Conservation (phyloP, 1,140 invertebrate species). For the Helicoverpa armigera region DNA sequence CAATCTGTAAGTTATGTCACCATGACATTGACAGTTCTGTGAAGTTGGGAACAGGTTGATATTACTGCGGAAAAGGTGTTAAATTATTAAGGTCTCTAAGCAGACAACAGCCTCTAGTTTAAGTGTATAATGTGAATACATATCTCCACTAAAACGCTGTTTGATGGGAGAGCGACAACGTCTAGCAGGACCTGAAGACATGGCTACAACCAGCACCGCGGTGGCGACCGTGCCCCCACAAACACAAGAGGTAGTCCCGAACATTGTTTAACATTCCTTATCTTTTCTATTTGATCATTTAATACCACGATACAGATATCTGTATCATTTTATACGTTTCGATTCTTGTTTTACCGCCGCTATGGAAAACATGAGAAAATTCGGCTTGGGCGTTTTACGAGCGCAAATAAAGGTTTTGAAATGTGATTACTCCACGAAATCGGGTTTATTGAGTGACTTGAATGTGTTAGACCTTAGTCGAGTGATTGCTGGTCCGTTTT, state of each 20-base stretch:
- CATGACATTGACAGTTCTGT: conserved; percentile 18
- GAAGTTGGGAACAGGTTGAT: conserved; percentile 30
- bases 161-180: conserved; percentile 77
- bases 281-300: conserved; percentile 72
- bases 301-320: conserved; percentile 53
- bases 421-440: conserved; percentile 78
- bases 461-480: conserved; percentile 94
- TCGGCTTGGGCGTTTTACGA: conserved; percentile 45
- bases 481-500: conserved; percentile 94
- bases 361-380: conserved; percentile 41
- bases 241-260: conserved; percentile 74
- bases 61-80: conserved; percentile 31
- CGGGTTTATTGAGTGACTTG: conserved; percentile 87
- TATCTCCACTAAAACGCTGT: conserved; percentile 48
- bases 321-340: conserved; percentile 25
- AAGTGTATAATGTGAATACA: conserved; percentile 69
- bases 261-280: conserved; percentile 60
- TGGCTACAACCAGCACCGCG: conserved; percentile 81
- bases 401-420: conserved; percentile 48
- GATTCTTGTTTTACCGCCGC: conserved; percentile 40
- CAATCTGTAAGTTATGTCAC: background rate
- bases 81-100: conserved; percentile 24
- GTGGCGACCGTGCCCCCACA: conserved; percentile 76
- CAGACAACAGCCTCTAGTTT: conserved; percentile 12
- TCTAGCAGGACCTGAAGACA: conserved; percentile 67